Conservation (phyloP, 2,797 vertebrate species). For the Synaphobranchus kaupii region DNA sequence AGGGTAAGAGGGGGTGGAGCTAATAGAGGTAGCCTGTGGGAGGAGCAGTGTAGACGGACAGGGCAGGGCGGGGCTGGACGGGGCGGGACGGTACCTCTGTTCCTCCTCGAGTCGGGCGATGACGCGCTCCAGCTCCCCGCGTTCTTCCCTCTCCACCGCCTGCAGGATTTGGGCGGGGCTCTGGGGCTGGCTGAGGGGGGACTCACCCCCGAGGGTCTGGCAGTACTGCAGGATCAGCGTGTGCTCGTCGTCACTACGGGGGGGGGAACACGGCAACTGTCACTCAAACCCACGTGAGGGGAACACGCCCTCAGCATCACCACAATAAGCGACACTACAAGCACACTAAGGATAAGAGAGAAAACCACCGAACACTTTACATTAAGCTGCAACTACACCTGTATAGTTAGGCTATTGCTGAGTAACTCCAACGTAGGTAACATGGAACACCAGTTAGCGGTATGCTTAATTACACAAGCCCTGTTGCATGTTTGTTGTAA, state of each 20-base stretch:
- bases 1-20: not conserved
- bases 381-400: too few relatives aligned
- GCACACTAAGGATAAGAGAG: not conserved
- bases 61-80: not conserved
- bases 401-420: too few relatives aligned
- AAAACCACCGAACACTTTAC: too few relatives aligned
- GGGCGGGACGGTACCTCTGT: constrained; percentile 75
- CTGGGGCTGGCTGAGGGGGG: constrained; percentile 89
- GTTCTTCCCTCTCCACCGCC: constrained; percentile 91
- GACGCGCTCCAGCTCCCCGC: constrained; percentile 88
- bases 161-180: constrained; percentile 96
- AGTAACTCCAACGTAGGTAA: too few relatives aligned
- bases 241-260: constrained; percentile 91
- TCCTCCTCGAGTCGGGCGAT: constrained; percentile 92
- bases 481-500: too few relatives aligned
- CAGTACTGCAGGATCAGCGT: constrained; percentile 95
- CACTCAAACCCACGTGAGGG: not conserved
- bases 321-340: not conserved
- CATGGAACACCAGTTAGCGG: too few relatives aligned
- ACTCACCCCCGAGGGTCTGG: constrained; percentile 91
- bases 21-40: not conserved
- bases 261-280: constrained; percentile 6
- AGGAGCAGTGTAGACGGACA: not conserved
- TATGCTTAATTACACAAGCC: too few relatives aligned
- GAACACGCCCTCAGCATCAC: not conserved